Percentiles rank a stretch among this genome's conserved stretches.
Conservation (phyloP, 53 echinoderm and acorn worm species). For the Echinometra lucunter region DNA sequence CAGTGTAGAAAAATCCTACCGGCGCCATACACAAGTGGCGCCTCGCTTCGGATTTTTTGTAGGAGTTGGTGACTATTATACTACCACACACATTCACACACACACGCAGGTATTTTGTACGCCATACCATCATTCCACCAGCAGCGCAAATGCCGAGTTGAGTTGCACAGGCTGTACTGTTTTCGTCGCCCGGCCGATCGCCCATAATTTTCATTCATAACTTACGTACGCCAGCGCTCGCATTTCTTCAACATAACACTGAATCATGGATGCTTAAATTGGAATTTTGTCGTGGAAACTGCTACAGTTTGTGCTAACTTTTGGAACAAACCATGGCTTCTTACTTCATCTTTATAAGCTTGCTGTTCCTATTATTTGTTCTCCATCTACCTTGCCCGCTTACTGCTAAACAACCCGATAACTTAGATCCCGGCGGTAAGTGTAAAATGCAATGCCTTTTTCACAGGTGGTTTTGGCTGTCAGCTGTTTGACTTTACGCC, state of each 20-base stretch:
- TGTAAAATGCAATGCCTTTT: slow-evolving; percentile 1
- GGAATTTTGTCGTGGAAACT: slow-evolving; percentile 56
- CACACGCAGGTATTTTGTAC: not conserved
- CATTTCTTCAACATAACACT: not conserved
- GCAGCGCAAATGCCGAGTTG: not conserved
- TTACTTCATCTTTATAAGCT: slow-evolving; percentile 38
- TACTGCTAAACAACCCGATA: slow-evolving; percentile 7
- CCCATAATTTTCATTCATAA: slow-evolving; percentile 4
- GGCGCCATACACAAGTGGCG: slow-evolving; percentile 40
- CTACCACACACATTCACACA: not conserved
- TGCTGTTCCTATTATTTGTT: slow-evolving; percentile 22
- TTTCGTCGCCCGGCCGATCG: not conserved
- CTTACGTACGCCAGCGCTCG: not conserved
- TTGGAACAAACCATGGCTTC: slow-evolving; percentile 41
- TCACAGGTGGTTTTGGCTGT: slow-evolving; percentile 60
- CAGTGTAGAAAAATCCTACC: not conserved
- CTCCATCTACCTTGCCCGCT: slow-evolving; percentile 62
- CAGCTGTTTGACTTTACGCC: slow-evolving; percentile 60
- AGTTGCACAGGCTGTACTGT: not conserved
- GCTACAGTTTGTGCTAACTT: slow-evolving; percentile 12
- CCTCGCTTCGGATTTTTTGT: not conserved
- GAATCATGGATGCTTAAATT: slow-evolving; percentile 58
- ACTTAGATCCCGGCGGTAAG: slow-evolving; percentile 31
- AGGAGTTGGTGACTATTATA: not conserved
- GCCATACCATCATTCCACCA: not conserved